phyloP scores from a whole-genome alignment of 2,888 invertebrate species.

The Phlogophora meticulosa region DNA sequence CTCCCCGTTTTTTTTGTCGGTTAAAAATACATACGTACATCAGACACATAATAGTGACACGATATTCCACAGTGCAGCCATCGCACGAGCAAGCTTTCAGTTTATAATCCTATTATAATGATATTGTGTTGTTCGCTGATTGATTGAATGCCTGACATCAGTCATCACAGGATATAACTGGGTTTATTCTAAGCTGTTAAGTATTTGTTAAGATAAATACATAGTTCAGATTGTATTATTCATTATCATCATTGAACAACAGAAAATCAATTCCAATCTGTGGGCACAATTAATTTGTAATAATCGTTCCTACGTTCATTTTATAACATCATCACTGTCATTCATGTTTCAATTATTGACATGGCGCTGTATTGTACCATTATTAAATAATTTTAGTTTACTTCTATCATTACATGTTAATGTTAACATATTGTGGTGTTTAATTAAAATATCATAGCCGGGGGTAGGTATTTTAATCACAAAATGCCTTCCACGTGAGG shows the following conservation, averaged over 20 bases:
- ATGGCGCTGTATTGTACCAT: slow-evolving; percentile 14
- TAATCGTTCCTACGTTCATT: not conserved
- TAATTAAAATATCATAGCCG: slow-evolving; percentile 75
- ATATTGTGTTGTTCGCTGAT: not conserved
- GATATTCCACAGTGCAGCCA: too few relatives aligned
- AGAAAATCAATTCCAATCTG: not conserved
- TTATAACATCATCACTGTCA: slow-evolving; percentile 2
- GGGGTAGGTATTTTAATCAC: slow-evolving; percentile 83
- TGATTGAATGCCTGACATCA: slow-evolving; percentile 8
- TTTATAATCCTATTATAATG: slow-evolving; percentile 5
- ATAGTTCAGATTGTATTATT: slow-evolving; percentile 8
- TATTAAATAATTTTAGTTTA: slow-evolving; percentile 17
- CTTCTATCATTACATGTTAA: slow-evolving; percentile 39
- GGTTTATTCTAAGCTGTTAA: not conserved
- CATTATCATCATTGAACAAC: not conserved
- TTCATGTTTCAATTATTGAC: slow-evolving; percentile 21
- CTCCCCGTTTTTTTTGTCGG: too few relatives aligned
- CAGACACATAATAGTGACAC: too few relatives aligned
- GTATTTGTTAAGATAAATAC: not conserved
- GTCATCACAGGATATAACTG: not conserved
- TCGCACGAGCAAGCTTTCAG: too few relatives aligned
- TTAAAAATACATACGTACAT: too few relatives aligned
- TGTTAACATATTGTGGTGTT: slow-evolving; percentile 54
- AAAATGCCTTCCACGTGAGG: slow-evolving; percentile 76
- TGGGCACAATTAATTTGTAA: not conserved